Conservation (phyloP, 2,113 vertebrate genomes). For the Parus major region DNA sequence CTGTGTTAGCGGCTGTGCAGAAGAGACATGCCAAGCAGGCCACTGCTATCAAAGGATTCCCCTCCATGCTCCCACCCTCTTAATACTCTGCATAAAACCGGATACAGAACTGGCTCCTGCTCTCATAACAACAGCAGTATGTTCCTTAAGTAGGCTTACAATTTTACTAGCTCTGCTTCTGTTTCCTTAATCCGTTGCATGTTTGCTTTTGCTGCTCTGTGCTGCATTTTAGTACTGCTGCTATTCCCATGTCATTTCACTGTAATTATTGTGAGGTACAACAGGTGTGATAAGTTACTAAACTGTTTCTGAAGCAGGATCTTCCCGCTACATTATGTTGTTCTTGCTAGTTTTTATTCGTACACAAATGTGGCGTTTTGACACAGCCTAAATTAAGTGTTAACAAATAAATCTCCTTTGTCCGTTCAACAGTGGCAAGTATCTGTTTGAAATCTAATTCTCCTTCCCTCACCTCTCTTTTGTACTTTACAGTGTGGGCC, state of each 20-base stretch:
- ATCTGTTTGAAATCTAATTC: constrained; percentile 59
- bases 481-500: constrained; percentile 59
- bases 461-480: constrained; percentile 64
- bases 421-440: constrained; percentile 42
- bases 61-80: accelerated
- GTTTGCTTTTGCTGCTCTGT: background rate
- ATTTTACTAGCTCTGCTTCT: constrained; percentile 11
- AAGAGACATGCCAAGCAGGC: background rate
- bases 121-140: background rate
- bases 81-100: background rate
- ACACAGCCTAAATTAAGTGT: constrained; percentile 50
- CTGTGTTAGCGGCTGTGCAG: background rate
- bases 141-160: constrained; percentile 1
- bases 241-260: background rate
- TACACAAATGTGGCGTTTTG: background rate
- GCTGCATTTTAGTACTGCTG: background rate
- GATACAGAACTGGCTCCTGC: background rate
- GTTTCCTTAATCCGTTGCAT: background rate
- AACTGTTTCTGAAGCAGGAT: background rate
- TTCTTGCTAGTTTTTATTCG: background rate
- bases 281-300: constrained; percentile 26
- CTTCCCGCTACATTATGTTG: background rate
- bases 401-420: constrained; percentile 57
- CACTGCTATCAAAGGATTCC: background rate
- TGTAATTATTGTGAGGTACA: background rate